Percentiles rank a stretch among this genome's conserved stretches.
Evolutionary conservation across 2,888 invertebrate species (phyloP).

Genomic region (Phortica okadai): DNA sequence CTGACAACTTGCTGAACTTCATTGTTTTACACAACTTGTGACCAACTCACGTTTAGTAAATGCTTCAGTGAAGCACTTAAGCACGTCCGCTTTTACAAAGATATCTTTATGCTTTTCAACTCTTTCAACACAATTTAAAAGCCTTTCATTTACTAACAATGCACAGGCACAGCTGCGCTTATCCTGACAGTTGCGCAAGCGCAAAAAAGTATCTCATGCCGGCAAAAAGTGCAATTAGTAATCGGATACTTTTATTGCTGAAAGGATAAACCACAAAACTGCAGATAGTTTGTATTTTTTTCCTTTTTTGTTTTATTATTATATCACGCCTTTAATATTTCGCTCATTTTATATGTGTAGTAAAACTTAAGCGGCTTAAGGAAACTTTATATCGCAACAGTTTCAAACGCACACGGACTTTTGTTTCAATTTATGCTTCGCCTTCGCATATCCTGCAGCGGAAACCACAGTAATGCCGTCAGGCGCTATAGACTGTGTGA

Average conservation of each 20-base stretch:
- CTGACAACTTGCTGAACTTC: no score
- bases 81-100: neutral
- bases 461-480: constrained; percentile 47
- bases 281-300: constrained; percentile 26
- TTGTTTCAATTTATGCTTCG: constrained; percentile 20
- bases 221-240: constrained; percentile 72
- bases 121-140: neutral
- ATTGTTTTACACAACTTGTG: constrained; percentile 21
- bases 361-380: constrained; percentile 33
- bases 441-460: constrained; percentile 31
- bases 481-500: constrained; percentile 46
- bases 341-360: constrained; percentile 50
- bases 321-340: neutral
- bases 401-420: constrained; percentile 9
- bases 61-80: neutral
- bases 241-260: constrained; percentile 75
- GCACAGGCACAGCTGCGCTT: constrained; percentile 30
- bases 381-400: constrained; percentile 38
- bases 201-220: neutral
- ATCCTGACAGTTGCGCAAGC: neutral
- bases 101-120: neutral
- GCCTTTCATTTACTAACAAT: constrained; percentile 51
- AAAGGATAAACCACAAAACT: constrained; percentile 73
- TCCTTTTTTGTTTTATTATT: no score
- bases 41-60: constrained; percentile 10